Percentiles rank a stretch among this genome's conserved stretches.
Conservation (phyloP, 2,113 vertebrate species). For the Semicossyphus pulcher region DNA sequence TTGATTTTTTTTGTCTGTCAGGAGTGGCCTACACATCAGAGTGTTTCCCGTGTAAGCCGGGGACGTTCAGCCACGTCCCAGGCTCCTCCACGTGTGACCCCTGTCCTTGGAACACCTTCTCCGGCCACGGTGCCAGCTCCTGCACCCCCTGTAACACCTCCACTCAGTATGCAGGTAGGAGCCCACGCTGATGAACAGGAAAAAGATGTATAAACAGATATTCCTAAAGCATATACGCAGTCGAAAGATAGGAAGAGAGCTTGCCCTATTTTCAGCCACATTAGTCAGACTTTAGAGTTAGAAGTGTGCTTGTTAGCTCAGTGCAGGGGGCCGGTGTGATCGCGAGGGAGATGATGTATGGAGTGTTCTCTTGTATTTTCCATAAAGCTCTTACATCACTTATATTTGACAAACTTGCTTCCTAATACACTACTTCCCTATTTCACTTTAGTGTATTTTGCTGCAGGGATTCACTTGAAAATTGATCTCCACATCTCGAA, state of each 20-base stretch:
- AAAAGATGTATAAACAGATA: too few species aligned
- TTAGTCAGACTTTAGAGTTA: constrained; percentile 31
- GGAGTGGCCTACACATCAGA: constrained; percentile 97
- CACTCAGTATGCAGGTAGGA: constrained; percentile 89
- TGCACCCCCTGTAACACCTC: constrained; percentile 88
- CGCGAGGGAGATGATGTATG: background rate
- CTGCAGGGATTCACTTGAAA: too few species aligned
- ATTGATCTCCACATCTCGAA: too few species aligned
- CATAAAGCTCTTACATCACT: background rate
- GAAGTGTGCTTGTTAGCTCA: constrained; percentile 6
- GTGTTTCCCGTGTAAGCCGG: constrained; percentile 95
- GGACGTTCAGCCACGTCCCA: constrained; percentile 89
- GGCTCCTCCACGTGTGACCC: constrained; percentile 89
- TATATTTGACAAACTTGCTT: background rate
- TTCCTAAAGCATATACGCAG: background rate
- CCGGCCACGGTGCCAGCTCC: constrained; percentile 91
- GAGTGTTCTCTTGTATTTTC: background rate
- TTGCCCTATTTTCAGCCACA: constrained; percentile 28
- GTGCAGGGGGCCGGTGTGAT: background rate
- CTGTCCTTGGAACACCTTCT: constrained; percentile 91
- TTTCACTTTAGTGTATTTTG: too few species aligned
- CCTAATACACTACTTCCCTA: background rate
- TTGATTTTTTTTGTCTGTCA: constrained; percentile 55
- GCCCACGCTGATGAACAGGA: background rate
- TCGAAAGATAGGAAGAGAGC: background rate